Evolutionary conservation across 64 coral and sea anemone species (phyloP).

Genomic region (Montipora capricornis): DNA sequence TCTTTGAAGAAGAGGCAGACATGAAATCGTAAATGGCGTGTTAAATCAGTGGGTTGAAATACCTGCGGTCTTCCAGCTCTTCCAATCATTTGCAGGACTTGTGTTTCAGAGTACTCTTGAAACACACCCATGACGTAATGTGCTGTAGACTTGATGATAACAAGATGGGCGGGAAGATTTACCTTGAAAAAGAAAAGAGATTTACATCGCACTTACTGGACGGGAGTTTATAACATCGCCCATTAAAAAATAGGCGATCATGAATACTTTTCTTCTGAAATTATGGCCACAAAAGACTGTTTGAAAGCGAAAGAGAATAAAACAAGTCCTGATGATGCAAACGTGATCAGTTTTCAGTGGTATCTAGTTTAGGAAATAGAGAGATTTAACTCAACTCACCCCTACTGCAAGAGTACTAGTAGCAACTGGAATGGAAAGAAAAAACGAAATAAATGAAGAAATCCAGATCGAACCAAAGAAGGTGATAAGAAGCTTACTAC

Average conservation of each 20-base stretch:
- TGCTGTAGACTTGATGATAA: conserved; percentile 96
- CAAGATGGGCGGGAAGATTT: conserved; percentile 97
- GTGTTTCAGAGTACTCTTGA: conserved; percentile 94
- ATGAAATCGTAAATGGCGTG: no score
- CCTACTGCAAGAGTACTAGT: conserved; percentile 98
- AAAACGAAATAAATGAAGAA: background rate
- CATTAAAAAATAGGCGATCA: background rate
- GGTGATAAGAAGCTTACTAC: no score
- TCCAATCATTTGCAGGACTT: conserved; percentile 98
- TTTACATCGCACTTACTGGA: background rate
- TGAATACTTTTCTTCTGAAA: background rate
- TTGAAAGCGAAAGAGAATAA: background rate
- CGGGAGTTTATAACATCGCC: background rate
- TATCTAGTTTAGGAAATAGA: background rate
- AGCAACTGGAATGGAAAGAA: conserved; percentile 75
- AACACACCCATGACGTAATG: conserved; percentile 92
- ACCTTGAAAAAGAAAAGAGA: conserved; percentile 58
- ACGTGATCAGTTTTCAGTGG: no score
- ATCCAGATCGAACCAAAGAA: background rate
- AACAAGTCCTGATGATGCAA: no score
- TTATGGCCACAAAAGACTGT: background rate
- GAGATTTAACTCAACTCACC: conserved; percentile 57
- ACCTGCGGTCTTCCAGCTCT: conserved; percentile 98
- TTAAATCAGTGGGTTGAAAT: background rate
- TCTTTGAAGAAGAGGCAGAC: no score